Evolutionary conservation across 1,140 invertebrate genomes (phyloP).

Genomic region (Zaprionus capensis): DNA sequence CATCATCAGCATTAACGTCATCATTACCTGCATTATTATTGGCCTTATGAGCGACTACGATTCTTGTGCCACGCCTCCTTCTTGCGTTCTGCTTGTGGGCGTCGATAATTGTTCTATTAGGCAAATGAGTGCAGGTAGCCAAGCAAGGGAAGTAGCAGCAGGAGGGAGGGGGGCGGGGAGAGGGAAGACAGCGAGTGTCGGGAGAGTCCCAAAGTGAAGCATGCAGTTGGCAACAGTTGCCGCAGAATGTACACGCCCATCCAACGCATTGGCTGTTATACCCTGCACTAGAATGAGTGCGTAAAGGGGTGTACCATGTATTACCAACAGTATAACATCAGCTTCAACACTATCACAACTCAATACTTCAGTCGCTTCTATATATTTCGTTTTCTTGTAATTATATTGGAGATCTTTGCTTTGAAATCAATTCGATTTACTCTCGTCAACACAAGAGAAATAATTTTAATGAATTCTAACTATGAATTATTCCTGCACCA

Average conservation of each 20-base stretch:
- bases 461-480: too few species aligned
- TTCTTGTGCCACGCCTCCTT: constrained; percentile 32
- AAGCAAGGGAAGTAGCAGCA: background rate
- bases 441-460: too few species aligned
- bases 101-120: constrained; percentile 80
- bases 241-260: background rate
- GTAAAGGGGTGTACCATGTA: background rate
- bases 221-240: background rate
- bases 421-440: too few species aligned
- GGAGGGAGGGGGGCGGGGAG: background rate
- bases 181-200: background rate
- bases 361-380: too few species aligned
- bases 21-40: constrained; percentile 32
- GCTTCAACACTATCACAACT: too few species aligned
- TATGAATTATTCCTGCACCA: too few species aligned
- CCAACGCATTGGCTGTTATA: background rate
- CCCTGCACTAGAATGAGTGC: background rate
- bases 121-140: constrained; percentile 57
- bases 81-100: constrained; percentile 36
- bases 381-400: too few species aligned
- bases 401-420: too few species aligned
- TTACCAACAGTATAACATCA: too few species aligned
- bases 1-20: constrained; percentile 41
- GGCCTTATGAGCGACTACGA: constrained; percentile 31
- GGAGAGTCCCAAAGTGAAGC: background rate